phyloP scores from a whole-genome alignment of 2,113 vertebrate genomes.

The Trichomycterus rosablanca region DNA sequence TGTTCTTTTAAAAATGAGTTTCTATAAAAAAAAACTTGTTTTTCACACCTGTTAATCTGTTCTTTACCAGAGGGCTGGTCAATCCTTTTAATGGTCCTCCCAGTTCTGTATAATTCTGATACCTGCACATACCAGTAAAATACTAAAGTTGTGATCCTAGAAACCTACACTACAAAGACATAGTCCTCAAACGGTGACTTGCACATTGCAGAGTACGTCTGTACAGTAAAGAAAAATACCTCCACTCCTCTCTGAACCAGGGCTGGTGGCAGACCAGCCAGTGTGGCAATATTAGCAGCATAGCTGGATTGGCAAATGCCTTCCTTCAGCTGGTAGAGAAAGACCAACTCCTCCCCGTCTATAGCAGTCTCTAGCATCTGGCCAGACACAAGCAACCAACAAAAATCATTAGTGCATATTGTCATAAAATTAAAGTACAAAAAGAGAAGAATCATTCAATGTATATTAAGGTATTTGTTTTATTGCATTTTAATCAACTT shows the following conservation, averaged over 20 bases:
- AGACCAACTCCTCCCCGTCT: slow-evolving; percentile 86
- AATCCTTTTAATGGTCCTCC: slow-evolving; percentile 70
- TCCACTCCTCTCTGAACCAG: slow-evolving; percentile 82
- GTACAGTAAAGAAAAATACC: slow-evolving; percentile 61
- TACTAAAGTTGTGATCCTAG: too few species aligned
- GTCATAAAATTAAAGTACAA: too few species aligned
- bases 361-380: slow-evolving; percentile 89
- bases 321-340: slow-evolving; percentile 88
- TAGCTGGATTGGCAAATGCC: slow-evolving; percentile 83
- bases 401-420: too few species aligned
- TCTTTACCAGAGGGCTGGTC: slow-evolving; percentile 55
- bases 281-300: slow-evolving; percentile 84
- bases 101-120: slow-evolving; percentile 77
- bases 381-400: slow-evolving; percentile 32
- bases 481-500: too few species aligned
- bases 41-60: slow-evolving; percentile 54
- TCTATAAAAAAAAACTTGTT: not conserved
- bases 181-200: too few species aligned
- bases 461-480: too few species aligned
- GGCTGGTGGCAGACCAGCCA: slow-evolving; percentile 79
- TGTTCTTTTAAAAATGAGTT: too few species aligned
- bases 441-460: too few species aligned
- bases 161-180: too few species aligned
- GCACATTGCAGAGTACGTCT: too few species aligned
- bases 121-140: slow-evolving; percentile 67